Base-by-base conservation (phyloP, 2,888 invertebrate species). In the Phyllotreta striolata region DNA sequence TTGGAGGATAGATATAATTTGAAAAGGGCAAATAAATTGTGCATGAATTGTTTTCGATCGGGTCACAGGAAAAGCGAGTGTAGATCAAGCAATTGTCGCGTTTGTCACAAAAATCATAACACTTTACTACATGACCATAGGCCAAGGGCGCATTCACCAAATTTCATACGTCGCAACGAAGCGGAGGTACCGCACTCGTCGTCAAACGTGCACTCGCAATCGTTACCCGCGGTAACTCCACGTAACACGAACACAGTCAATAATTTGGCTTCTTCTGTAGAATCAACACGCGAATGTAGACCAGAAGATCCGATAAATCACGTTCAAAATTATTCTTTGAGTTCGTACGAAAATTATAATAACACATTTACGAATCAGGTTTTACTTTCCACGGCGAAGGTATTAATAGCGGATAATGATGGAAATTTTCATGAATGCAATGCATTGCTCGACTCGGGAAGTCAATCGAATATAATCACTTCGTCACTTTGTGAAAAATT, bases 391-490 rank as follows among this genome's bases (percentile, higher is more conserved):
- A 66, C 66, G 1, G 66, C 66, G 6, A 24, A 24, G 24, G 14
- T 66, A 38, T 49, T 63, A 24, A 52, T 63, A 35, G 39, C 37
- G 43, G 64, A 68, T 46, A 35, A 10, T 12, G 4, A 35, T 3
- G 47, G 52, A n/a, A 63, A 64, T 38, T 56, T 9, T 12, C 37
- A 57, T 7, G 38, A 61, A 46, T 56, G 61, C 10, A 63, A 38
- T 6, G 66, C 57, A 8, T 37, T 68, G n/a, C 10, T 68, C 6
- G 68, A 66, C 40, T 54, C 56, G 8, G 66, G 57, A n/a, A 56
- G 62, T 34, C 68, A 68, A 51, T 62, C 63, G 8, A 66, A 66
- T 54, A 44, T 68, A 37, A 68, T 66, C n/a, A 61, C 55, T 6
- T n/a, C 55, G 55, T 1, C n/a, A 3, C 55, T 68, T n/a, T 61